These are phyloP conservation scores for Alentia gelatinosa DNA, from an alignment of 2,888 invertebrate genomes.

Conservation along the genomic window DNA sequence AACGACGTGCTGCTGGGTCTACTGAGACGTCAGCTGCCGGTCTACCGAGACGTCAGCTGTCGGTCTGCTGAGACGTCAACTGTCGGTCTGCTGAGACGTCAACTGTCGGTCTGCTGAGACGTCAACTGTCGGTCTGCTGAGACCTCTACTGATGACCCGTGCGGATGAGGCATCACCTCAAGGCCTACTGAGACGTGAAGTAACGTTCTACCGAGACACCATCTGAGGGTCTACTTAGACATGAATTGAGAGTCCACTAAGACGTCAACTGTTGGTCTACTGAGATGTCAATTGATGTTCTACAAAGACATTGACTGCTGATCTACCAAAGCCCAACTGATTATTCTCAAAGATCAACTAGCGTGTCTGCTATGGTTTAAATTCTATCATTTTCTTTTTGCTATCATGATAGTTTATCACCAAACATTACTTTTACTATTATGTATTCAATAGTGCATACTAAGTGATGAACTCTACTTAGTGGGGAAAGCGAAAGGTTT, in stretches of 20 bases:
- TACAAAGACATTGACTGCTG: not conserved
- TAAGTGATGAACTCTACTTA: too few species aligned
- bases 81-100: not conserved
- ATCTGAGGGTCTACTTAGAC: too few species aligned
- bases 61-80: not conserved
- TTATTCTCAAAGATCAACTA: too few species aligned
- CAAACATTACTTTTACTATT: too few species aligned
- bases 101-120: not conserved
- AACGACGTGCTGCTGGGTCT: not conserved
- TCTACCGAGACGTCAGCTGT: not conserved
- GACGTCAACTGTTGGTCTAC: too few species aligned
- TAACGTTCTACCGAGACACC: not conserved
- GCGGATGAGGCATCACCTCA: not conserved
- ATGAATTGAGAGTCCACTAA: too few species aligned
- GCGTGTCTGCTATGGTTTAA: too few species aligned
- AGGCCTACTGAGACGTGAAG: not conserved
- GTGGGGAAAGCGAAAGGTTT: too few species aligned
- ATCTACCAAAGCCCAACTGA: too few species aligned
- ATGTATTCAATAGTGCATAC: too few species aligned
- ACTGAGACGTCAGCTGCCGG: not conserved
- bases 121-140: not conserved
- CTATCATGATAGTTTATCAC: too few species aligned
- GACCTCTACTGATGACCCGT: not conserved
- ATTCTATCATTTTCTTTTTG: too few species aligned
- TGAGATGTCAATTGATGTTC: not conserved